Conservation (phyloP, 2,113 vertebrate species). For the Neoarius graeffei region DNA sequence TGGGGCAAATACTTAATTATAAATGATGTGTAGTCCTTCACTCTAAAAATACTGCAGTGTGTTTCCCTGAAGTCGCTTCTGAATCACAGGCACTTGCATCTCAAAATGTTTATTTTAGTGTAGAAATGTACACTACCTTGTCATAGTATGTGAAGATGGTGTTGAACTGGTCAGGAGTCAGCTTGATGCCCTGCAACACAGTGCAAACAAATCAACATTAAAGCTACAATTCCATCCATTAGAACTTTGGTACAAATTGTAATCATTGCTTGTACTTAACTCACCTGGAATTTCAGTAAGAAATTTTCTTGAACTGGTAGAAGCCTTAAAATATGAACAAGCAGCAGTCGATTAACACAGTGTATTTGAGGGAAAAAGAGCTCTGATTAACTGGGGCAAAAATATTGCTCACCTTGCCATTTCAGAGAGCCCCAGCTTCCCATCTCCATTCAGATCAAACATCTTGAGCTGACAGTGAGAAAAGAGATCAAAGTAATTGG, state of each 20-base stretch:
- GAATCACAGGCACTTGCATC: not conserved
- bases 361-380: not conserved
- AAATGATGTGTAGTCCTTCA: not conserved
- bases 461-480: conserved; percentile 82
- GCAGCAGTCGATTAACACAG: conserved; percentile 36
- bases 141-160: conserved; percentile 93
- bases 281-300: conserved; percentile 95
- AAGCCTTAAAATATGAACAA: conserved; percentile 76
- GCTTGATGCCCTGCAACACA: conserved; percentile 83
- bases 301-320: conserved; percentile 97
- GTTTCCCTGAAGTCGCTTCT: not conserved
- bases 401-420: conserved; percentile 84
- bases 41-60: not conserved
- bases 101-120: not conserved
- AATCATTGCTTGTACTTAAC: not conserved
- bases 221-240: not conserved
- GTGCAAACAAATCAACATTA: not conserved
- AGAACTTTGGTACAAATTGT: not conserved
- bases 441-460: conserved; percentile 96
- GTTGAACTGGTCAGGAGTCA: conserved; percentile 90
- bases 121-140: conserved; percentile 77
- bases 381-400: not conserved
- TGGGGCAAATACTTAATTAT: not conserved
- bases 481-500: conserved; percentile 7
- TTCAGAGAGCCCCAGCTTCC: conserved; percentile 94